Conservation (phyloP, 1,140 invertebrate genomes). For the Diachasmimorpha longicaudata region DNA sequence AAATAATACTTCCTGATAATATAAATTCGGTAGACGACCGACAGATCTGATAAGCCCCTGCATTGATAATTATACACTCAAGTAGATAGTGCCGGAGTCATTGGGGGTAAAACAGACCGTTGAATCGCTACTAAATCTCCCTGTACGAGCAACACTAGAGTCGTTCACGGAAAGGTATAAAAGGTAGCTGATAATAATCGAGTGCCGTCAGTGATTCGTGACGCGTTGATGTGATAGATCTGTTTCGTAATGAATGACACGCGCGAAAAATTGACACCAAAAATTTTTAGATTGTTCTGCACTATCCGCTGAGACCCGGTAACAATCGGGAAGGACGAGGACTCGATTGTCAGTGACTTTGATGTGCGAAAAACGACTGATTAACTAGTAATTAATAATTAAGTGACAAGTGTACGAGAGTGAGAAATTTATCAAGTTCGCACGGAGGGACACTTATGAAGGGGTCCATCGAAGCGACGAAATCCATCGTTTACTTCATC, state of each 20-base stretch:
- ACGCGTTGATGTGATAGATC: slow-evolving; percentile 11
- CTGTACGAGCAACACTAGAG: not conserved
- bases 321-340: no score
- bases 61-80: not conserved
- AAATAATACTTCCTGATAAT: no score
- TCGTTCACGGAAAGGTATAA: slow-evolving; percentile 41
- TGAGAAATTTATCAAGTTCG: not conserved
- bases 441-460: slow-evolving; percentile 49
- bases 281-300: not conserved
- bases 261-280: not conserved
- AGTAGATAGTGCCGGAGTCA: not conserved
- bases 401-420: not conserved
- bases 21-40: not conserved
- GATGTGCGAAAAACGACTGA: not conserved
- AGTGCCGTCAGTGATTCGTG: slow-evolving; percentile 40
- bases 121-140: not conserved
- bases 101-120: not conserved
- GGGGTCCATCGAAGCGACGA: slow-evolving; percentile 42
- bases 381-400: no score
- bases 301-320: no score
- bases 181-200: slow-evolving; percentile 39
- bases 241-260: not conserved
- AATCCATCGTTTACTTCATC: slow-evolving; percentile 44
- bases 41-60: not conserved
- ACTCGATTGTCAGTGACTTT: not conserved